phyloP scores from a whole-genome alignment of 2,797 vertebrate species.

The Odontamblyopus rebecca region DNA sequence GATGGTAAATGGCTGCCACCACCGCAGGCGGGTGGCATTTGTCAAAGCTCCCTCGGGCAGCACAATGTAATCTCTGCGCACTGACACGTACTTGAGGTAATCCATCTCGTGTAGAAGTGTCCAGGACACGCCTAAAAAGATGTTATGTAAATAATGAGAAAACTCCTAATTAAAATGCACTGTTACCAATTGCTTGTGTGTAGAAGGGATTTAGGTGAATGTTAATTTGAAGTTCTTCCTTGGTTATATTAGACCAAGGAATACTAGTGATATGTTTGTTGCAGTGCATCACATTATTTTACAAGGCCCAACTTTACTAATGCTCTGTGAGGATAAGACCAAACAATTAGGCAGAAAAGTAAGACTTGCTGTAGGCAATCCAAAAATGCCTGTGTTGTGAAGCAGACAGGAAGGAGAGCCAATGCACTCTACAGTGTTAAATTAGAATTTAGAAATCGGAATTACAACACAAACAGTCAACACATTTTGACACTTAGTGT shows the following conservation, averaged over 20 bases:
- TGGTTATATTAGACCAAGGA: too few species aligned
- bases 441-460: too few species aligned
- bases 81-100: constrained; percentile 94
- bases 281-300: too few species aligned
- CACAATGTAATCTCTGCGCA: constrained; percentile 93
- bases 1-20: constrained; percentile 96
- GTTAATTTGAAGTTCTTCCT: background rate
- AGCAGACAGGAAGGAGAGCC: too few species aligned
- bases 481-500: background rate
- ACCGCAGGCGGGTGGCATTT: constrained; percentile 93
- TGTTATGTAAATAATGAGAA: constrained; percentile 1
- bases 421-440: too few species aligned
- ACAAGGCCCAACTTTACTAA: background rate
- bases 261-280: too few species aligned
- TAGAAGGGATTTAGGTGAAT: background rate
- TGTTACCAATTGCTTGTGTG: background rate
- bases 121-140: constrained; percentile 89
- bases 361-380: background rate
- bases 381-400: background rate
- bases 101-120: constrained; percentile 97
- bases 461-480: too few species aligned
- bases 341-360: background rate
- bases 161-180: background rate
- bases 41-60: constrained; percentile 89
- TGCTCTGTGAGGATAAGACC: background rate